Base-by-base conservation (phyloP, 1,140 invertebrate genomes). In the Acromyrmex charruanus region DNA sequence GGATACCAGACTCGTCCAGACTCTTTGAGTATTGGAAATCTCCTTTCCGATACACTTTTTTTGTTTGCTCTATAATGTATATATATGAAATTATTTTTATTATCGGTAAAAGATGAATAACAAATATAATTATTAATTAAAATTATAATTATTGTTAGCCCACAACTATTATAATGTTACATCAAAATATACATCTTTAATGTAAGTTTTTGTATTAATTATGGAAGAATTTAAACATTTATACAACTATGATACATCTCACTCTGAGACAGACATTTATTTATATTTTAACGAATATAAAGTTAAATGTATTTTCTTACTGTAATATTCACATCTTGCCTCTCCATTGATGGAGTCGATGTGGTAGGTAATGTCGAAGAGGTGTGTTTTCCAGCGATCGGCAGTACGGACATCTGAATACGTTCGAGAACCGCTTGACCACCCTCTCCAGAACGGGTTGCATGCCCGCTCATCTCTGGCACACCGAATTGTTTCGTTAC, bases 1-100 rank as follows among this genome's bases (percentile, higher is more conserved):
- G 0, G 98, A 96, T 28, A 97, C 91, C 89, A 98, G 95, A 92
- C 97, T 98, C 44, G 97, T 97, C 82, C 97, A 92, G 65, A 98
- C 96, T 82, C 95, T 92, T 82, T 96, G 93, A 16, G 95, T 90
- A 88, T 96, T 96, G 16, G 94, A 94, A 69, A 95, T 93, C 61
- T 61, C 84, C 51, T 66, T 84, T 68, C n/a, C 68, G 12, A n/a
- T 65, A n/a, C 14, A 7, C 49, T 65, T 66, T 68, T 89, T 59
- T 66, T 90, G 61, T 55, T 88, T 82, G 63, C 63, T 77, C 65
- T 84, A 68, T 77, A 85, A 85, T 58, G 82, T 75, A 87, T 49
- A 79, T 31, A 86, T 74, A 66, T 9, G 39, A 44, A 44, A 6
- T 58, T 79, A 35, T 80, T 81, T n/a, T 51, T 39, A 1, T 44